Evolutionary conservation across 2,888 invertebrate genomes (phyloP).

Genomic region (Phaonia tiefii): DNA sequence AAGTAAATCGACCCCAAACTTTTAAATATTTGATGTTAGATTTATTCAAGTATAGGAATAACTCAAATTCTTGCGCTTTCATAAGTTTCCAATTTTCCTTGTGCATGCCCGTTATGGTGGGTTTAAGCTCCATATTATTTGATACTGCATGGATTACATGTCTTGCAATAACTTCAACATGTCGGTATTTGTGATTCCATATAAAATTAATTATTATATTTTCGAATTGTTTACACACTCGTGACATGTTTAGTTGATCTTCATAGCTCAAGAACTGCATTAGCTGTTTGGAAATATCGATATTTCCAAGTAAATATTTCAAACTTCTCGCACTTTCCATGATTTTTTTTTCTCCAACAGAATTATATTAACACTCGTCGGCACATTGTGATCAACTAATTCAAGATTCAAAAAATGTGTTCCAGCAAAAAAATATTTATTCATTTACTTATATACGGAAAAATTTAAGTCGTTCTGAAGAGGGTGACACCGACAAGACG

Average conservation of each 20-base stretch:
- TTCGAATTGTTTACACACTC: conserved; percentile 2
- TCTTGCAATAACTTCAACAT: background rate
- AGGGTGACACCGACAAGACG: too few relatives aligned
- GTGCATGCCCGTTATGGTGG: background rate
- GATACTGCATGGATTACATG: background rate
- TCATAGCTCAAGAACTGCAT: background rate
- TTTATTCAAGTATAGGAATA: background rate
- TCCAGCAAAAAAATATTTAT: too few relatives aligned
- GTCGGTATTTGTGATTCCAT: background rate
- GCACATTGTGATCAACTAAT: too few relatives aligned
- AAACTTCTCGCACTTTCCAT: background rate
- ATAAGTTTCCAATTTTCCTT: background rate
- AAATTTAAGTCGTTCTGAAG: too few relatives aligned
- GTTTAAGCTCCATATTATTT: background rate
- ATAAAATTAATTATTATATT: background rate
- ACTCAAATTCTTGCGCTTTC: background rate
- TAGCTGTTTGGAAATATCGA: background rate
- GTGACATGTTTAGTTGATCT: conserved; percentile 22
- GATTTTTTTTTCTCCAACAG: background rate
- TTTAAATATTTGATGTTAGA: background rate
- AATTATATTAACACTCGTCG: background rate
- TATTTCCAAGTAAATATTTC: background rate
- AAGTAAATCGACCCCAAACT: background rate
- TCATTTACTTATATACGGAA: too few relatives aligned
- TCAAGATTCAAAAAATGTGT: too few relatives aligned